A percentile compares a stretch with the other conserved stretches of the same genome.
Conservation (phyloP, 2,888 invertebrate species). For the Mactromeris polynyma region DNA sequence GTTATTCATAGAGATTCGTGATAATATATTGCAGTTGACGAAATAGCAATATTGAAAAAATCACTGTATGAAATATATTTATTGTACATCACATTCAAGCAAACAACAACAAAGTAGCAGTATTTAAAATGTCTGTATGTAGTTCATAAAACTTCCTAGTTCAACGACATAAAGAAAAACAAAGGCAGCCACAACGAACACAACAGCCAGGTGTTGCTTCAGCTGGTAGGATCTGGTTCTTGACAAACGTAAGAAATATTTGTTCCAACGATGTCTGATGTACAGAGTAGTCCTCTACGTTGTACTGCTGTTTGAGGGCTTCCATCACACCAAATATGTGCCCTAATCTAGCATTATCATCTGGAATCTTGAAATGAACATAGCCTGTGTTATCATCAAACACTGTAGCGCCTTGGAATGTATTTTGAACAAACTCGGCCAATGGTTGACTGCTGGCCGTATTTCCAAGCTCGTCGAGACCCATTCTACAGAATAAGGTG, state of each 20-base stretch:
- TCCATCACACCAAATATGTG: conserved; percentile 85
- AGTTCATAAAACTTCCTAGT: too few species aligned
- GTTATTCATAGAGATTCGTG: too few species aligned
- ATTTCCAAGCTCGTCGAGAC: conserved; percentile 56
- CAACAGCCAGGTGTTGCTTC: conserved; percentile 28
- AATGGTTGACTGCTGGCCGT: conserved; percentile 73
- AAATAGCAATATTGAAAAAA: too few species aligned
- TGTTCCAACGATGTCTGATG: conserved; percentile 86
- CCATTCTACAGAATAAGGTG: conserved; percentile 80
- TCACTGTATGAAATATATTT: too few species aligned
- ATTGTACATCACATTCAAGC: too few species aligned
- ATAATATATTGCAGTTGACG: too few species aligned
- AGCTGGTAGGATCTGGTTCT: conserved; percentile 73
- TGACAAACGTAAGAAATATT: conserved; percentile 88
- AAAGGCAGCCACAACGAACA: background rate
- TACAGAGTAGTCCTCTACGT: conserved; percentile 85
- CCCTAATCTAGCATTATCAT: conserved; percentile 80
- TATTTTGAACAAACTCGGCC: conserved; percentile 87
- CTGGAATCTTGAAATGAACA: conserved; percentile 83
- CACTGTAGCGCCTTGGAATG: conserved; percentile 89
- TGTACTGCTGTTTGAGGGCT: conserved; percentile 71
- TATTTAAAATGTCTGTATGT: too few species aligned
- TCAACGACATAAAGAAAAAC: background rate
- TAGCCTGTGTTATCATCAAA: conserved; percentile 91
- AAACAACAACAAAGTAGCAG: too few species aligned